A percentile compares a stretch with the other conserved stretches of the same genome.
phyloP scores from a whole-genome alignment of 2,113 vertebrate genomes.

The Gambusia holbrooki region DNA sequence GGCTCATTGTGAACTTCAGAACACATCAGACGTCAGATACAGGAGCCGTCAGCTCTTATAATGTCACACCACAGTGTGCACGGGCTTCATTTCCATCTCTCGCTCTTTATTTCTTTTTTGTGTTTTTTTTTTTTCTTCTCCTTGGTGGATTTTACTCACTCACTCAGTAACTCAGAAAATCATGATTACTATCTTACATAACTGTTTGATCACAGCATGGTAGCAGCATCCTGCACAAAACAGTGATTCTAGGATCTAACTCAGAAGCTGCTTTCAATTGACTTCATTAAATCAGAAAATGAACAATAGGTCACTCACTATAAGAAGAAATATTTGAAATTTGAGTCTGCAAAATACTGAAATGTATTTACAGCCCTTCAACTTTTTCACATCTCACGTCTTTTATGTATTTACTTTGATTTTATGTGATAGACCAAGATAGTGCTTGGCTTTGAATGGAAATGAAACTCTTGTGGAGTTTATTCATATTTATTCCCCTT shows the following conservation, averaged over 20 bases:
- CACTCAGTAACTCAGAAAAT: slow-evolving; percentile 30
- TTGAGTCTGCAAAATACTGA: not conserved
- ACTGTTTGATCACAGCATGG: not conserved
- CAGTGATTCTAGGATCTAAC: not conserved
- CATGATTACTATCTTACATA: slow-evolving; percentile 29
- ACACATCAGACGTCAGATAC: slow-evolving; percentile 80
- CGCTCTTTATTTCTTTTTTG: slow-evolving; percentile 10
- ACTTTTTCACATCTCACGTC: not conserved
- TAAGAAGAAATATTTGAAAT: not conserved
- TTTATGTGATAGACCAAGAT: too few relatives aligned
- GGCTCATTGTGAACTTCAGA: slow-evolving; percentile 84
- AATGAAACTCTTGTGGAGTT: not conserved
- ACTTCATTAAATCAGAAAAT: not conserved
- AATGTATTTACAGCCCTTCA: not conserved
- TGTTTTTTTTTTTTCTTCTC: slow-evolving; percentile 16
- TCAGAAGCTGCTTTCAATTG: too few relatives aligned
- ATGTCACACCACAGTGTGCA: slow-evolving; percentile 64
- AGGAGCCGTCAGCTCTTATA: slow-evolving; percentile 77
- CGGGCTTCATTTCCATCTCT: slow-evolving; percentile 48
- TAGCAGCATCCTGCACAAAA: not conserved
- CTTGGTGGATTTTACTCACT: not conserved
- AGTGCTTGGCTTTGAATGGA: too few relatives aligned
- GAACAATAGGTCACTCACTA: not conserved
- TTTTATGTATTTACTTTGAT: too few relatives aligned
- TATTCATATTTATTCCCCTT: not conserved